A percentile compares a stretch with the other conserved stretches of the same genome.
Evolutionary conservation across 2,113 vertebrate genomes (phyloP).

Genomic region (Cryptomyrus ogoouensis): DNA sequence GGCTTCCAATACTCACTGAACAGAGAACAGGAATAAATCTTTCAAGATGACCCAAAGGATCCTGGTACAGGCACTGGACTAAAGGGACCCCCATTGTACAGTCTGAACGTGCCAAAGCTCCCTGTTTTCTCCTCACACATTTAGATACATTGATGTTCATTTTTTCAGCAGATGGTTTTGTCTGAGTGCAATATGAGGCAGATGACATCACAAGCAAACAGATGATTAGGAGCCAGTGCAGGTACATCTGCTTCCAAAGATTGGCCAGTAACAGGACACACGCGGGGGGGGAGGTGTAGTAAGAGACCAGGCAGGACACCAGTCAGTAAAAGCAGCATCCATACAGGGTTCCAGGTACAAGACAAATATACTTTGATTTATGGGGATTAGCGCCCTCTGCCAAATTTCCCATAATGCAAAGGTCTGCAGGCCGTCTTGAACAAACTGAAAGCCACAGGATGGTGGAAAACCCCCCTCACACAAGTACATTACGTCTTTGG

Average conservation of each 20-base stretch:
- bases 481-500: background rate
- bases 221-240: background rate
- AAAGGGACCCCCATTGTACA: background rate
- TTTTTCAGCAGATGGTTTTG: background rate
- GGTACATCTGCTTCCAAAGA: background rate
- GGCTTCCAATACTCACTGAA: too few species aligned
- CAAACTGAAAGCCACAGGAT: background rate
- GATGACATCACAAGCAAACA: background rate
- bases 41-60: background rate
- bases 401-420: background rate
- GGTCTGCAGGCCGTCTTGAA: background rate
- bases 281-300: background rate
- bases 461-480: background rate
- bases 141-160: background rate
- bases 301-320: background rate
- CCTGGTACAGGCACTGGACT: background rate
- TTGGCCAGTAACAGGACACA: background rate
- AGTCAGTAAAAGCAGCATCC: background rate
- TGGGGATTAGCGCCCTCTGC: background rate
- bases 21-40: background rate
- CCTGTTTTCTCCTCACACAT: background rate
- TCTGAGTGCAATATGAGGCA: background rate
- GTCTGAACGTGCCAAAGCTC: too few species aligned
- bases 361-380: background rate
- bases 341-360: background rate